phyloP scores from a whole-genome alignment of 2,797 vertebrate genomes.

The Tenualosa thibaudeaui region DNA sequence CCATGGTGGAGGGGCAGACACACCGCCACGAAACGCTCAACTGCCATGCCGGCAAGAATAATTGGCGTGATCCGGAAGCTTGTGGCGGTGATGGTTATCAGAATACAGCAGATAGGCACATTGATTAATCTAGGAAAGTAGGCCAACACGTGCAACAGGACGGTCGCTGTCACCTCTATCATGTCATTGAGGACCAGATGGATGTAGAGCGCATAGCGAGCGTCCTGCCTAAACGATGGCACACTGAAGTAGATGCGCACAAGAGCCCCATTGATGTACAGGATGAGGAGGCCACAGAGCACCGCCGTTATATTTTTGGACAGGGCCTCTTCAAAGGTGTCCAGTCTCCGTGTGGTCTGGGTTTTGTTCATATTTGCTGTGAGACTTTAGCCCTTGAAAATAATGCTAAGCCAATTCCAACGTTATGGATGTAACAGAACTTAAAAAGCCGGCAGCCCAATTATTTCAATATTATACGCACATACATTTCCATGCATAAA shows the following conservation, averaged over 20 bases:
- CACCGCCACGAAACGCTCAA: constrained; percentile 43
- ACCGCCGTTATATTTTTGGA: constrained; percentile 28
- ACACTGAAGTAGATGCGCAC: constrained; percentile 38
- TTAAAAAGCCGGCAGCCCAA: too few species aligned
- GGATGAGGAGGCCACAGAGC: constrained; percentile 26
- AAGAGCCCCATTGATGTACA: constrained; percentile 32
- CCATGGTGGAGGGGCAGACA: constrained; percentile 44
- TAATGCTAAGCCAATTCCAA: neutral
- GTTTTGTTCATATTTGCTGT: neutral
- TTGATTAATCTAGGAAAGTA: neutral
- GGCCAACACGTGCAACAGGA: constrained; percentile 20
- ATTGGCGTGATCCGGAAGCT: constrained; percentile 36
- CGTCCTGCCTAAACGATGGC: constrained; percentile 27
- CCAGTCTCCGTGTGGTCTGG: neutral
- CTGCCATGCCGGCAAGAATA: constrained; percentile 39
- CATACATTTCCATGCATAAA: too few species aligned
- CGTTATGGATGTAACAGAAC: too few species aligned
- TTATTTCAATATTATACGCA: too few species aligned
- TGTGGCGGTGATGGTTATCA: neutral
- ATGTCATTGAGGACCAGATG: constrained; percentile 42
- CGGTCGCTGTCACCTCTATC: neutral
- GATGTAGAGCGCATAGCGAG: constrained; percentile 37
- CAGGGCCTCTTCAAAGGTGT: constrained; percentile 17
- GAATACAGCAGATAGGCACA: constrained; percentile 30
- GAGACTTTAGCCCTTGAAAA: neutral